Evolutionary conservation across 2,113 vertebrate species (phyloP).

Genomic region (Crotophaga sulcirostris): DNA sequence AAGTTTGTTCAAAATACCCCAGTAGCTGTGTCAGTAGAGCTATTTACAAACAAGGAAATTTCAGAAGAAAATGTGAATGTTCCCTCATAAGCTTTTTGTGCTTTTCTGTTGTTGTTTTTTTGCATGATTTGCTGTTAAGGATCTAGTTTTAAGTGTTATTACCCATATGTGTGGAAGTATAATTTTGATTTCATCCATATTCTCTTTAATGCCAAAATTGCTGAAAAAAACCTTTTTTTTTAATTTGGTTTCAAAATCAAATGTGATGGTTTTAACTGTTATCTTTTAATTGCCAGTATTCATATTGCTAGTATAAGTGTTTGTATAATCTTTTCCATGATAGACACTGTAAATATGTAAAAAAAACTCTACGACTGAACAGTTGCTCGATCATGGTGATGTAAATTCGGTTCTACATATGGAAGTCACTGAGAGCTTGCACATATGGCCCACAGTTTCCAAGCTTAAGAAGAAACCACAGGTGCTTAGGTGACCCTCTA

Average conservation of each 20-base stretch:
- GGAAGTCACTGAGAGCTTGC: not conserved
- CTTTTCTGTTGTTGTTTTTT: conserved; percentile 32
- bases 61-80: conserved; percentile 33
- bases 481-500: not conserved
- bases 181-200: conserved; percentile 64
- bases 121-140: conserved; percentile 28
- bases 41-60: conserved; percentile 36
- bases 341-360: conserved; percentile 10
- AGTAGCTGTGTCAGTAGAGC: conserved; percentile 41
- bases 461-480: not conserved
- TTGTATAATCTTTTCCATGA: conserved; percentile 45
- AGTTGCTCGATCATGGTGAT: not conserved
- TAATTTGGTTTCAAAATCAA: conserved; percentile 64
- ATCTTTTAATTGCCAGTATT: conserved; percentile 63
- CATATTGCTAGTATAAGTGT: not conserved
- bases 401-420: not conserved
- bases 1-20: conserved; percentile 45
- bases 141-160: conserved; percentile 67
- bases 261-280: conserved; percentile 55
- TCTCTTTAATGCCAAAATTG: conserved; percentile 61
- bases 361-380: not conserved
- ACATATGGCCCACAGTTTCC: not conserved
- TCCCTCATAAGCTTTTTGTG: conserved; percentile 64
- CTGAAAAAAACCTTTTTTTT: conserved; percentile 35
- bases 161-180: not conserved